Conservation (phyloP, 2,113 vertebrate genomes). For the Equus quagga region DNA sequence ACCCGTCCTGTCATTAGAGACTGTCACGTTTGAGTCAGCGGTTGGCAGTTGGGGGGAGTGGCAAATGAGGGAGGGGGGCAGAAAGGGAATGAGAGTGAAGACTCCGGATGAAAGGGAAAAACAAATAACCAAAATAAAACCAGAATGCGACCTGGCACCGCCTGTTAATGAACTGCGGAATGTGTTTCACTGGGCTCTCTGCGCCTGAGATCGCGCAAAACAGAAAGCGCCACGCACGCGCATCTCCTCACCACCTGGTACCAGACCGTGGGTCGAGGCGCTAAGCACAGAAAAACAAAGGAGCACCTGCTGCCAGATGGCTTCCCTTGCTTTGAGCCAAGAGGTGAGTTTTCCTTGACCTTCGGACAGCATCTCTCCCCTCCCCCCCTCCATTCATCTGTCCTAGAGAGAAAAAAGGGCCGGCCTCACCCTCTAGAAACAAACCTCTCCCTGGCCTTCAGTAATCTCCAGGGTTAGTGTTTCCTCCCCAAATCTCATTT, state of each 20-base stretch:
- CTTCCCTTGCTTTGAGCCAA: not conserved
- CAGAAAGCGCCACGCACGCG: not conserved
- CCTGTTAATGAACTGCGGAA: not conserved
- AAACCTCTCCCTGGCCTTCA: not conserved
- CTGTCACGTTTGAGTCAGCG: not conserved
- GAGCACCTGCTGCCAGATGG: not conserved
- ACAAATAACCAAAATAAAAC: not conserved
- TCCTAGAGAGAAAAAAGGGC: not conserved
- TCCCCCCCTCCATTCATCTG: not conserved
- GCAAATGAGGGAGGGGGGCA: not conserved
- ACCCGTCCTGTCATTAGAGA: not conserved
- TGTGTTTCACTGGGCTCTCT: not conserved
- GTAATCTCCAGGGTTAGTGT: not conserved
- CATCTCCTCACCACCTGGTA: not conserved
- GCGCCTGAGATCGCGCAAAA: not conserved
- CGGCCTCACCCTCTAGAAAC: conserved; percentile 2
- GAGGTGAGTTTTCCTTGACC: not conserved
- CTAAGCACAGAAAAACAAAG: not conserved
- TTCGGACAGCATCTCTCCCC: not conserved
- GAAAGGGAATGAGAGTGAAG: not conserved
- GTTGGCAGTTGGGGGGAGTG: not conserved
- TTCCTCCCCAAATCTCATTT: conserved; percentile 27
- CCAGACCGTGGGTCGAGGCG: not conserved
- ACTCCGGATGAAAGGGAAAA: not conserved
- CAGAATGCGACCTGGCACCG: not conserved